Evolutionary conservation across 2,797 vertebrate genomes (phyloP).

Genomic region (Thalassophryne amazonica): DNA sequence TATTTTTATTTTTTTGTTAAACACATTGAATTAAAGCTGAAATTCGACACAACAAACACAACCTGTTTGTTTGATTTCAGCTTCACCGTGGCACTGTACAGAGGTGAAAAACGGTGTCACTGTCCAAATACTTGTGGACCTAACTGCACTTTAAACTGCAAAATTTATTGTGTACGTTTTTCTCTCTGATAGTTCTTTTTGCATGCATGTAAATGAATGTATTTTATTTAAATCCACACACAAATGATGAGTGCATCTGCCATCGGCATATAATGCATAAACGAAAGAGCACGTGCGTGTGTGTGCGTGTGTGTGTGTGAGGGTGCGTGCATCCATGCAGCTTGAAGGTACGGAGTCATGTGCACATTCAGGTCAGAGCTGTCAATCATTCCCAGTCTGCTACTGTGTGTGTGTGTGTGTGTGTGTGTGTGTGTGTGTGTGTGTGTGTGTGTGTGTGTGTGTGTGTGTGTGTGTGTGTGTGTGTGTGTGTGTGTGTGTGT

Average conservation of each 20-base stretch:
- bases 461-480: slow-evolving; percentile 1
- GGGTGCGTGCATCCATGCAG: slow-evolving; percentile 29
- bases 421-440: slow-evolving; percentile 6
- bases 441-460: slow-evolving; percentile 1
- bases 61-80: too few species aligned
- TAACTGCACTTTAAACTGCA: too few species aligned
- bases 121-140: too few species aligned
- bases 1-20: too few species aligned
- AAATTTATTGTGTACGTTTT: too few species aligned
- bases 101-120: too few species aligned
- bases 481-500: slow-evolving; percentile 2
- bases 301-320: slow-evolving; percentile 10
- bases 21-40: too few species aligned
- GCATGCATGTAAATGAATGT: too few species aligned
- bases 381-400: slow-evolving; percentile 70
- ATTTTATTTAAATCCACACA: neutral
- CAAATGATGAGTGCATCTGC: slow-evolving; percentile 32
- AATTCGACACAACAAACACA: too few species aligned
- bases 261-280: slow-evolving; percentile 24
- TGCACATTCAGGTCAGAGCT: slow-evolving; percentile 75
- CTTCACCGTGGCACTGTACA: too few species aligned
- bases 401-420: neutral
- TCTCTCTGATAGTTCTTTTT: too few species aligned
- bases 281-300: slow-evolving; percentile 4
- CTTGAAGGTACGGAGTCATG: slow-evolving; percentile 52